phyloP scores from a whole-genome alignment of 1,140 invertebrate genomes.

The Planococcus citri region DNA sequence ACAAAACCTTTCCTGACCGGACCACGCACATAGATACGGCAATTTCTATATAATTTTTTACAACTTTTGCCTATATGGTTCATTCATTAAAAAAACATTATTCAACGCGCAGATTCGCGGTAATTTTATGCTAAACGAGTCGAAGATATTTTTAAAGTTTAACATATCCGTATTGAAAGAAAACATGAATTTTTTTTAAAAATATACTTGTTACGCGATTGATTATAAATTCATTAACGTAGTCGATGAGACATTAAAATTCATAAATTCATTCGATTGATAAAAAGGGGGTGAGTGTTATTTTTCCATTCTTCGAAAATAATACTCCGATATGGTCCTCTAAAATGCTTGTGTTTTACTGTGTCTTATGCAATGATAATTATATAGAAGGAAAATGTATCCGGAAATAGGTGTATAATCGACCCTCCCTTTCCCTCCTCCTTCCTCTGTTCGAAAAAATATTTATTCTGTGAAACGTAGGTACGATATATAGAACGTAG shows the following conservation, averaged over 20 bases:
- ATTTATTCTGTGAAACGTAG: too few relatives aligned
- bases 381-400: too few relatives aligned
- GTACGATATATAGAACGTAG: too few relatives aligned
- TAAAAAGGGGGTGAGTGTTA: neutral
- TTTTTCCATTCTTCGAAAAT: neutral
- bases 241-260: neutral
- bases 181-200: neutral
- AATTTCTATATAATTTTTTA: conserved; percentile 2
- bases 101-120: neutral
- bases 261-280: neutral
- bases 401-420: too few relatives aligned
- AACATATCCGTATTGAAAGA: conserved; percentile 7
- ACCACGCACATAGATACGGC: neutral
- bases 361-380: neutral
- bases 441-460: too few relatives aligned
- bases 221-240: conserved; percentile 3
- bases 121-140: conserved; percentile 7
- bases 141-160: conserved; percentile 6
- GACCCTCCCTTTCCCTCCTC: too few relatives aligned
- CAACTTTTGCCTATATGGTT: neutral
- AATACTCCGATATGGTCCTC: too few relatives aligned
- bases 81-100: conserved; percentile 4
- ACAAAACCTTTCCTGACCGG: neutral
- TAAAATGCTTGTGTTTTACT: neutral
- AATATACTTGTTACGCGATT: neutral